Conservation (phyloP, 2,797 vertebrate species). For the Darevskia mixta region DNA sequence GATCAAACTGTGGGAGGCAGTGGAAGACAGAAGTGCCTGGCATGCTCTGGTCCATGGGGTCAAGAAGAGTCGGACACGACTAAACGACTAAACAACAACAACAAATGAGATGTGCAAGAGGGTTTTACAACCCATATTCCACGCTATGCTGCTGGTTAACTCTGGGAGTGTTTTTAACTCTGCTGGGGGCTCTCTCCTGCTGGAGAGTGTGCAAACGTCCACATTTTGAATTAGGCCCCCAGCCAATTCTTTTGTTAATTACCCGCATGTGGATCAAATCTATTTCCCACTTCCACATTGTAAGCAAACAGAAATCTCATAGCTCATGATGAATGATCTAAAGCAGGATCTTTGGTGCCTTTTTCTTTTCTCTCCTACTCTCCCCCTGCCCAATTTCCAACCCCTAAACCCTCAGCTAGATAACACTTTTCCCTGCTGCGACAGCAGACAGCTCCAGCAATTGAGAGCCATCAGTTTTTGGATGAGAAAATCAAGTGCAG, state of each 20-base stretch:
- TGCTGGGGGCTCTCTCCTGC: no score
- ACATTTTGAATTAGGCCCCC: neutral
- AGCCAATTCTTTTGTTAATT: no score
- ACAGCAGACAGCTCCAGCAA: conserved; percentile 72
- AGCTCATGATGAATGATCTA: conserved; percentile 59
- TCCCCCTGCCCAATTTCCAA: neutral
- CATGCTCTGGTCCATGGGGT: no score
- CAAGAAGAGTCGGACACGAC: no score
- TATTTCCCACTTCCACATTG: neutral
- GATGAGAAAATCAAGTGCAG: conserved; percentile 77
- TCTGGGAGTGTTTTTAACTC: no score
- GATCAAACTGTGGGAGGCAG: no score
- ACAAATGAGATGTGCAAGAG: no score
- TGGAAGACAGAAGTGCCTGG: no score
- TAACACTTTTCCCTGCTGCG: conserved; percentile 73
- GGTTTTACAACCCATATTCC: no score
- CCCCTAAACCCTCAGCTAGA: conserved; percentile 59
- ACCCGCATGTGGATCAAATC: no score
- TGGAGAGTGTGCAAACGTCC: neutral
- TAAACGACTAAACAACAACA: no score
- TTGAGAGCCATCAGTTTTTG: conserved; percentile 74
- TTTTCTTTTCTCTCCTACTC: neutral
- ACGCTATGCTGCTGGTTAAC: no score
- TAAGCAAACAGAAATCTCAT: conserved; percentile 45
- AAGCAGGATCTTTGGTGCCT: conserved; percentile 34